Percentiles rank a stretch among this genome's conserved stretches.
Conservation (phyloP, 53 echinoderm and acorn worm genomes). For the Echinarachnius parma region DNA sequence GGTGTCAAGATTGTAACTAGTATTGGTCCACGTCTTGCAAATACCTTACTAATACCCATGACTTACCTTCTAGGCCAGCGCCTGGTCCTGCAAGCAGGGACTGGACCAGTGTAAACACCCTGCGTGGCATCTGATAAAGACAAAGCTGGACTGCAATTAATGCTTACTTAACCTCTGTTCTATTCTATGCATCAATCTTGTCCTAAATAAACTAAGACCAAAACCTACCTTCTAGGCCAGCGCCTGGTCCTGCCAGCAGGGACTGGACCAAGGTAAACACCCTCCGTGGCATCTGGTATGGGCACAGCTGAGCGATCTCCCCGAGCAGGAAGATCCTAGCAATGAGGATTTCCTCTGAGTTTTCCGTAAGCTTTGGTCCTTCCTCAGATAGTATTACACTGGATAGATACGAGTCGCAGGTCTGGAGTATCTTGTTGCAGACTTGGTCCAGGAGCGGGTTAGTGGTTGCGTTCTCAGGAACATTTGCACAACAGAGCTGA, state of each 20-base stretch:
- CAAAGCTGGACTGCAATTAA: too few relatives aligned
- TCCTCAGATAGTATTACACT: constrained; percentile 65
- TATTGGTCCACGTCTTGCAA: too few relatives aligned
- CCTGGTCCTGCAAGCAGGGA: constrained; percentile 82
- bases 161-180: too few relatives aligned
- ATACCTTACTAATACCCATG: too few relatives aligned
- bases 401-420: constrained; percentile 72
- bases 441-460: constrained; percentile 42
- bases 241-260: constrained; percentile 71
- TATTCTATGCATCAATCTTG: too few relatives aligned
- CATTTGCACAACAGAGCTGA: constrained; percentile 58
- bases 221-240: constrained; percentile 51
- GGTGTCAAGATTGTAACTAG: too few relatives aligned
- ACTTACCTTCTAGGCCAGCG: constrained; percentile 48
- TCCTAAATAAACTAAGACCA: too few relatives aligned
- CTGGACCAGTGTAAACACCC: constrained; percentile 77
- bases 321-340: constrained; percentile 72
- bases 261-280: constrained; percentile 85
- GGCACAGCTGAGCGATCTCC: constrained; percentile 75
- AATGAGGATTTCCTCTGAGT: constrained; percentile 58
- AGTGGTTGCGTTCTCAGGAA: constrained; percentile 16
- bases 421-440: constrained; percentile 52
- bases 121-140: constrained; percentile 58
- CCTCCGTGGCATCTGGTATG: constrained; percentile 56
- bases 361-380: constrained; percentile 7